A percentile compares a stretch with the other conserved stretches of the same genome.
phyloP scores from a whole-genome alignment of 2,888 invertebrate species.

The Polydrusus pterygomalis region DNA sequence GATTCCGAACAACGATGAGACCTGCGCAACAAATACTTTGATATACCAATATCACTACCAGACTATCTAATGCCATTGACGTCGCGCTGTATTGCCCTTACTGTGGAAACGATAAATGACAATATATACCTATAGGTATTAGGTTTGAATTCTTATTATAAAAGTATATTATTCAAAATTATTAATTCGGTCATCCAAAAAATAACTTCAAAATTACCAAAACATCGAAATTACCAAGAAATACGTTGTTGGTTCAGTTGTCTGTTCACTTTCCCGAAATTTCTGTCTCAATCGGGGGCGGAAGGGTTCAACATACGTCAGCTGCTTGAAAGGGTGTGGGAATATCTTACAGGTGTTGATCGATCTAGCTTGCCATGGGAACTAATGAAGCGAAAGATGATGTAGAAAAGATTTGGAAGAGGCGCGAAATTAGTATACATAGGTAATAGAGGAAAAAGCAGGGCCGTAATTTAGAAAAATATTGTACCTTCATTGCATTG shows the following conservation, averaged over 20 bases:
- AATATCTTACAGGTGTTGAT: slow-evolving; percentile 69
- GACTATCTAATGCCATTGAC: no score
- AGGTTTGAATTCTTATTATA: no score
- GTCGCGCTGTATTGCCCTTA: no score
- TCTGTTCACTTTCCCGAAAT: neutral
- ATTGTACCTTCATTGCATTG: neutral
- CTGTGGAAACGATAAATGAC: no score
- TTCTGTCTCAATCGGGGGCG: slow-evolving; percentile 60
- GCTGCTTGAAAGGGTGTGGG: slow-evolving; percentile 69
- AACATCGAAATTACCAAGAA: slow-evolving; percentile 19
- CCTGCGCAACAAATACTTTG: no score
- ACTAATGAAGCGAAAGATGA: slow-evolving; percentile 44
- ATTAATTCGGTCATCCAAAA: no score
- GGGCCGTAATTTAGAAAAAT: neutral
- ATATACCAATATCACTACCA: no score
- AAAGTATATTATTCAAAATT: no score
- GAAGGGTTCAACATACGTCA: slow-evolving; percentile 67
- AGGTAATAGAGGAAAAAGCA: neutral
- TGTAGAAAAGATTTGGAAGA: slow-evolving; percentile 12
- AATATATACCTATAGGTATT: no score
- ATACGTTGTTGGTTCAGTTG: slow-evolving; percentile 18
- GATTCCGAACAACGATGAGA: no score
- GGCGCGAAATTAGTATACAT: slow-evolving; percentile 8
- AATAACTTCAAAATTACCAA: slow-evolving; percentile 5
- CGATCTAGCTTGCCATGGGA: slow-evolving; percentile 55